A percentile compares a stretch with the other conserved stretches of the same genome.
Conservation (phyloP, 2,888 invertebrate species). For the Syrphus vitripennis region DNA sequence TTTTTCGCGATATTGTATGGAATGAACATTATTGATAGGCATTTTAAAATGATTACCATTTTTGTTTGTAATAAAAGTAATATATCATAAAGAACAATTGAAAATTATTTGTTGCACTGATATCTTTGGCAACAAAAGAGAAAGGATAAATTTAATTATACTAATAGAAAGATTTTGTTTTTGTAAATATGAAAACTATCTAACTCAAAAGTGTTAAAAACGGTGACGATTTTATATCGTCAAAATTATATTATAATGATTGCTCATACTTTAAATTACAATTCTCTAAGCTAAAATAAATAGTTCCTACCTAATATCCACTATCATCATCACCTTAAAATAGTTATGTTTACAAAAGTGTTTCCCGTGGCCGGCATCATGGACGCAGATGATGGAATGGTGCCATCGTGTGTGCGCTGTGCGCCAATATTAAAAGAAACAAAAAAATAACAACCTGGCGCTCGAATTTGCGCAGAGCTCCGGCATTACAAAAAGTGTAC, state of each 20-base stretch:
- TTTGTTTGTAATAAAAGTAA: too few species aligned
- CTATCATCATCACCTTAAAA: conserved; percentile 66
- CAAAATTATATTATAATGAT: background rate
- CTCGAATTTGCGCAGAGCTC: conserved; percentile 34
- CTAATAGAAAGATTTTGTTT: too few species aligned
- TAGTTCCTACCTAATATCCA: conserved; percentile 25
- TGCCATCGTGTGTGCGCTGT: conserved; percentile 64
- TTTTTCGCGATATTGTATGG: too few species aligned
- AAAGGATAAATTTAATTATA: too few species aligned
- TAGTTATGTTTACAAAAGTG: conserved; percentile 64
- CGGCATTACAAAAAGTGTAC: conserved; percentile 22
- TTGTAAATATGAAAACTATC: too few species aligned
- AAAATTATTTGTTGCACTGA: too few species aligned
- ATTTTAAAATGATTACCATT: too few species aligned
- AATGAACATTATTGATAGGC: too few species aligned
- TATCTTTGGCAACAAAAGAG: too few species aligned
- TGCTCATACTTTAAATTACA: background rate
- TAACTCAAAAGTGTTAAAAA: too few species aligned
- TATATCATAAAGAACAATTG: too few species aligned
- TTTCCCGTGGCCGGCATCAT: conserved; percentile 57
- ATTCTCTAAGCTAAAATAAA: background rate
- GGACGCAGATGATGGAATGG: conserved; percentile 65
- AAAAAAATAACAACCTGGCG: conserved; percentile 54
- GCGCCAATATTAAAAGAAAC: conserved; percentile 45
- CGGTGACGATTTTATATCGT: too few species aligned